These are phyloP conservation scores for Formica selysi DNA, from an alignment of 1,140 invertebrate genomes.

Conservation along the genomic window DNA sequence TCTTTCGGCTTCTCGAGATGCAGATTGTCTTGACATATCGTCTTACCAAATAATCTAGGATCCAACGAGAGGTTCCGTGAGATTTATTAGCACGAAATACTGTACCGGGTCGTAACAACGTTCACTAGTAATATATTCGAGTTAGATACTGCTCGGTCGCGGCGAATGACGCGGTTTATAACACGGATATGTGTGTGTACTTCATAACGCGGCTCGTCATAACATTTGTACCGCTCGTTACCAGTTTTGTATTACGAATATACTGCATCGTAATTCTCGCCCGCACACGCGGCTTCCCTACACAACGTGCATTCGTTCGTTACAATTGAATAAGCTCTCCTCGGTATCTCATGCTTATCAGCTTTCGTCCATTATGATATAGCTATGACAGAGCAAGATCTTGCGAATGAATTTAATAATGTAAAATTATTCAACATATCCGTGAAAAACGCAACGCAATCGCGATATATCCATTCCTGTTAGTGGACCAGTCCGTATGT, in stretches of 20 bases:
- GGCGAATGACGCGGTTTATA: slow-evolving; percentile 11
- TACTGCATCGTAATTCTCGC: neutral
- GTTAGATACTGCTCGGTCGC: slow-evolving; percentile 13
- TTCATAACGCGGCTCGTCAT: slow-evolving; percentile 7
- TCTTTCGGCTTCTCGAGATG: neutral
- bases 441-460: neutral
- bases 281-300: neutral
- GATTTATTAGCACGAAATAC: slow-evolving; percentile 56
- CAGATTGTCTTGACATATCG: neutral
- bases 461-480: neutral
- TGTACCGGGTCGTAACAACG: slow-evolving; percentile 6
- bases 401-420: neutral
- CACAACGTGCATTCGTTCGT: neutral
- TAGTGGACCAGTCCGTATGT: slow-evolving; percentile 34
- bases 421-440: neutral
- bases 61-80: neutral
- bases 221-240: slow-evolving; percentile 30
- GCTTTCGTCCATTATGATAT: neutral
- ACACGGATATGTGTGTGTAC: neutral
- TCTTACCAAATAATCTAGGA: slow-evolving; percentile 1
- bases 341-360: neutral
- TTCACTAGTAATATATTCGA: slow-evolving; percentile 22
- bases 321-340: neutral
- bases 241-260: slow-evolving; percentile 41
- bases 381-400: neutral